Evolutionary conservation across 2,888 invertebrate species (phyloP).

Genomic region (Diplazon laetatorius): DNA sequence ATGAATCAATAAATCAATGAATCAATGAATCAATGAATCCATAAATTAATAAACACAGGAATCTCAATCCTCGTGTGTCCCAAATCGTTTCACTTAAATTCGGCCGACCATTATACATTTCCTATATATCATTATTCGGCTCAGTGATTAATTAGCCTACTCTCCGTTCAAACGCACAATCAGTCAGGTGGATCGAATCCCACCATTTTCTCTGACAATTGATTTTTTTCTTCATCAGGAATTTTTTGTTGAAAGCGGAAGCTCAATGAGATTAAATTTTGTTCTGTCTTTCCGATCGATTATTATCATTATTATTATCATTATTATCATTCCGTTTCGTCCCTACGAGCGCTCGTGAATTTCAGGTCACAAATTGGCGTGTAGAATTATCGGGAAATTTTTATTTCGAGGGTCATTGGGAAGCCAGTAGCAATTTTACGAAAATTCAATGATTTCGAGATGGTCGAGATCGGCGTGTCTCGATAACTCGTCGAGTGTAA

Average conservation of each 20-base stretch:
- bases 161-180: neutral
- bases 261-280: no score
- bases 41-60: no score
- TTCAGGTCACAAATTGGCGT: neutral
- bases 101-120: neutral
- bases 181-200: neutral
- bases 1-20: no score
- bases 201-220: neutral
- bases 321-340: no score
- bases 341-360: no score
- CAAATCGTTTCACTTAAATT: neutral
- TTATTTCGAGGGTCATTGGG: no score
- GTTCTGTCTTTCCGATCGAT: no score
- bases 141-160: neutral
- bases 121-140: neutral
- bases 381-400: neutral
- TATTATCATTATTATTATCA: no score
- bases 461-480: neutral
- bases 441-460: neutral
- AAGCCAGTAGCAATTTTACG: neutral
- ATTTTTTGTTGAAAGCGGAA: constrained; percentile 30
- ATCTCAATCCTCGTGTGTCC: no score
- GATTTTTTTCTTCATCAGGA: constrained; percentile 15
- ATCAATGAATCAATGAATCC: no score
- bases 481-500: constrained; percentile 25